Evolutionary conservation across 30 jellyfish, hydroid and myxozoan species (phyloP), one percentile per base, ranked within the genome.

Genomic region (Rhopilema esculentum): DNA sequence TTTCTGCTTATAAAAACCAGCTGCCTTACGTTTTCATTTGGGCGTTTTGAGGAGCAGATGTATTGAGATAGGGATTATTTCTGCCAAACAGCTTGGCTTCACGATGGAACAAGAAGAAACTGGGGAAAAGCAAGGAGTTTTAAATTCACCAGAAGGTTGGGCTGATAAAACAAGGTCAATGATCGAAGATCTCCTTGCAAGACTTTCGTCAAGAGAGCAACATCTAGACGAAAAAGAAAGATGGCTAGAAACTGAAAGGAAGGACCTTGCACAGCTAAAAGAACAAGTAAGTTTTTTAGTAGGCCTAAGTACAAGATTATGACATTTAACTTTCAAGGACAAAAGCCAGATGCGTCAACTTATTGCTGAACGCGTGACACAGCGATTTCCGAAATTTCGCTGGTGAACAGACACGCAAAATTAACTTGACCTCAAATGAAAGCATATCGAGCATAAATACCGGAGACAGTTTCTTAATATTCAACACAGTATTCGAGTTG

Each of bases 151-250:
- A 48, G 64, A 64, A 49, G 69, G 74, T 1, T 84, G 93, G 93
- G 53, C 23, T 22, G 72, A 49, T 4, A 80, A 75, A 72, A 77
- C 84, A 17, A 71, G 71, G 63, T 74, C 27, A 4, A 30, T 69
- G 24, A 8, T 76, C 17, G 88, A 84, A 4, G 27, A 9, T 57
- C 74, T 84, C 23, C 25, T 84, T 49, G 63, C 75, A 53, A 71
- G 80, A 20, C 71, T 84, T 29, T 25, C 71, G 23, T 16, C 65
- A 8, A 84, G 74, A 63, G 79, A 84, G 40, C 66, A 72, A 24
- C 87, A 84, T 49, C 87, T 84, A 9, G 49, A 29, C 21, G 82
- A 84, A 30, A 52, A n/a, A 19, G 73, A 52, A 32, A 31, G 28
- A 63, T 68, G 25, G 50, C 22, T 71, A 17, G 71, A 21, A 20